Evolutionary conservation across 2,888 invertebrate genomes (phyloP).

Genomic region (Drosophila tripunctata): DNA sequence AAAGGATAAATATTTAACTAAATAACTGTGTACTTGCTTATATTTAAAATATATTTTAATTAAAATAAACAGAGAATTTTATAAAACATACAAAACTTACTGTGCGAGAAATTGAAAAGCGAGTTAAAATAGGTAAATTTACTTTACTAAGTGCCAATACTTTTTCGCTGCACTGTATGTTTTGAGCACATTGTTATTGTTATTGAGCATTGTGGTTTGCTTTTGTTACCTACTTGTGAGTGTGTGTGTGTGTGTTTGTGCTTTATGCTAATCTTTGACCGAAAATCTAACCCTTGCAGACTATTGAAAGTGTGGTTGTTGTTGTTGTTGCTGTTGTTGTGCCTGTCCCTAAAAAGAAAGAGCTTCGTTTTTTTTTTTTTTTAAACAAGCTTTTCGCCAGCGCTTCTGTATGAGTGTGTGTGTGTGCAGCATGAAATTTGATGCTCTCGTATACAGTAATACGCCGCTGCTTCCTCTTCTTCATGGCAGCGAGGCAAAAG

Average conservation of each 20-base stretch:
- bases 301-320: constrained; percentile 66
- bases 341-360: constrained; percentile 51
- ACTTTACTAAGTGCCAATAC: not conserved
- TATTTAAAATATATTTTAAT: too few relatives aligned
- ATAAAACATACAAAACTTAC: too few relatives aligned
- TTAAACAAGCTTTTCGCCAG: constrained; percentile 68
- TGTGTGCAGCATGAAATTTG: constrained; percentile 71
- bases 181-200: constrained; percentile 41
- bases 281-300: constrained; percentile 68
- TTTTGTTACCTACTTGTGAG: constrained; percentile 47
- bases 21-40: too few relatives aligned
- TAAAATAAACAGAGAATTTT: too few relatives aligned
- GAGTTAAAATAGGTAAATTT: too few relatives aligned
- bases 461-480: constrained; percentile 50
- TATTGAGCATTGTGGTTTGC: constrained; percentile 58
- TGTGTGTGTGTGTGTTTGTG: constrained; percentile 36
- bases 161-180: not conserved
- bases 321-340: constrained; percentile 34
- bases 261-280: constrained; percentile 71
- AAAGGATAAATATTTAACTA: too few relatives aligned
- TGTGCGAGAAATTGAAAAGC: too few relatives aligned
- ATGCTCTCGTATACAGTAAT: constrained; percentile 67
- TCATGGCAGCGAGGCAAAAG: constrained; percentile 50
- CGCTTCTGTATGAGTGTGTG: constrained; percentile 20
- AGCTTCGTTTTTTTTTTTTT: constrained; percentile 72